Conservation (phyloP, 2,888 invertebrate species). For the Latrodectus hesperus region DNA sequence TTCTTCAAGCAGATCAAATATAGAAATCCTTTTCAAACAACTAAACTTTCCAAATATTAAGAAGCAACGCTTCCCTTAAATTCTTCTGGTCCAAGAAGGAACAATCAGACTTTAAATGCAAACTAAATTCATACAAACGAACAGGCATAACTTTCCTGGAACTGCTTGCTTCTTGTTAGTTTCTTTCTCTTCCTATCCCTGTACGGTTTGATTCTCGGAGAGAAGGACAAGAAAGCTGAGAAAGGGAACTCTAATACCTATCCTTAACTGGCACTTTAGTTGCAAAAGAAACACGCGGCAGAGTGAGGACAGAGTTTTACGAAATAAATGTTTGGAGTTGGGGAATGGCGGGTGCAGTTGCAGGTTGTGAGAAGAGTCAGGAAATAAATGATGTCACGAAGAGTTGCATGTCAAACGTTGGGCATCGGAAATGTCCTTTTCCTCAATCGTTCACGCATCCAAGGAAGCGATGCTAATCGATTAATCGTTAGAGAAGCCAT, state of each 20-base stretch:
- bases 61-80: too few relatives aligned
- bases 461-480: slow-evolving; percentile 59
- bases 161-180: too few relatives aligned
- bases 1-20: too few relatives aligned
- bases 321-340: background rate
- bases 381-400: slow-evolving; percentile 55
- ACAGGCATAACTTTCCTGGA: too few relatives aligned
- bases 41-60: too few relatives aligned
- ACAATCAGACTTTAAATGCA: too few relatives aligned
- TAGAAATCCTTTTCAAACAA: too few relatives aligned
- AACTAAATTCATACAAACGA: too few relatives aligned
- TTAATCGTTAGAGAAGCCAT: slow-evolving; percentile 59
- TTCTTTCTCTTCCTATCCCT: background rate
- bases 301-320: background rate
- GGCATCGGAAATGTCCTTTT: slow-evolving; percentile 58
- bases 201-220: background rate
- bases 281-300: background rate
- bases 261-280: background rate
- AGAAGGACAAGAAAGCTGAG: background rate
- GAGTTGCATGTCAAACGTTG: slow-evolving; percentile 45
- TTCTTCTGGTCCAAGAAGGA: too few relatives aligned
- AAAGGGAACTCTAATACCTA: background rate
- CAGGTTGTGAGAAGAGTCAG: background rate
- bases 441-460: slow-evolving; percentile 57
- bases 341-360: background rate